phyloP scores from a whole-genome alignment of 2,797 vertebrate genomes.

The Pogoniulus pusillus region DNA sequence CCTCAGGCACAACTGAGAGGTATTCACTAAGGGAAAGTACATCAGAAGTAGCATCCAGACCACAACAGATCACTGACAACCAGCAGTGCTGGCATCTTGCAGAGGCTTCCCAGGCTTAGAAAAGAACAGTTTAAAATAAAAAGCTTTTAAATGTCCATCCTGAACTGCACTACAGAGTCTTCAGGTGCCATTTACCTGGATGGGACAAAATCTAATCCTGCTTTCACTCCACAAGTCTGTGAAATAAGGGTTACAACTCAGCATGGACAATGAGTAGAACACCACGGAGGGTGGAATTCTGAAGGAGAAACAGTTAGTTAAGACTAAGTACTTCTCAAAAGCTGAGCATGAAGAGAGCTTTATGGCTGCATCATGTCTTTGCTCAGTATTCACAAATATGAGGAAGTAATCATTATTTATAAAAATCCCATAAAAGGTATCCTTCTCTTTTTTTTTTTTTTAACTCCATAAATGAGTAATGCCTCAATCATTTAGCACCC shows the following conservation, averaged over 20 bases:
- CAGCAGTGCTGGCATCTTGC: not conserved
- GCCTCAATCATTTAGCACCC: slow-evolving; percentile 64
- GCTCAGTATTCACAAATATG: slow-evolving; percentile 38
- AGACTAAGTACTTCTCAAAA: not conserved
- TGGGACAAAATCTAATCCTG: not conserved
- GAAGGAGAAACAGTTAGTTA: slow-evolving; percentile 10
- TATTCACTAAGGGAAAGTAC: not conserved
- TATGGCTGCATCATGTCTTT: slow-evolving; percentile 24
- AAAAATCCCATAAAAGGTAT: slow-evolving; percentile 68
- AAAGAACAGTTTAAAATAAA: not conserved
- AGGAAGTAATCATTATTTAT: slow-evolving; percentile 52
- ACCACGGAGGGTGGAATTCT: not conserved
- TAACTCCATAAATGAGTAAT: slow-evolving; percentile 60
- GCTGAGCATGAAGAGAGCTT: not conserved
- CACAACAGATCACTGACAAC: not conserved
- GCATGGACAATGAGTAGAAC: not conserved
- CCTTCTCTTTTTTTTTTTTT: slow-evolving; percentile 42
- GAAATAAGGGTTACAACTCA: not conserved
- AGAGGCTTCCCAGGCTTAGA: not conserved
- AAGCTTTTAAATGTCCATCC: not conserved
- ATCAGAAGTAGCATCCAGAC: not conserved
- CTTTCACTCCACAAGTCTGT: not conserved
- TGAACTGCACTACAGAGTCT: not conserved
- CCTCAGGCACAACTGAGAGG: not conserved
- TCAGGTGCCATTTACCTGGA: not conserved